These are phyloP conservation scores for Pseudomugil gertrudae DNA, from an alignment of 2,797 vertebrate species.

Conservation along the genomic window DNA sequence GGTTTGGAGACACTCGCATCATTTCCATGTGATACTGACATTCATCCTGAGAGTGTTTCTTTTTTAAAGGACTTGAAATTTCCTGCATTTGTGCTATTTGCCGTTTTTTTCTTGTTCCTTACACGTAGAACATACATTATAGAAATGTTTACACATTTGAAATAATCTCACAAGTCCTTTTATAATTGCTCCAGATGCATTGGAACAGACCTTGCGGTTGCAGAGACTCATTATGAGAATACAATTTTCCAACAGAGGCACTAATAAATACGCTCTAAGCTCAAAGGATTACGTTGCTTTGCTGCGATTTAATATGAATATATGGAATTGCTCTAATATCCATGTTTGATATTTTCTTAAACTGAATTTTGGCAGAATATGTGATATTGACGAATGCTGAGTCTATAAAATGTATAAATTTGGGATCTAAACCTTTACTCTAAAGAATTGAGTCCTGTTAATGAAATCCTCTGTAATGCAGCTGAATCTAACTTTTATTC, in stretches of 20 bases:
- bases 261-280: not conserved
- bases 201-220: not conserved
- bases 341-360: not conserved
- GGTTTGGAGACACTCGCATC: no score
- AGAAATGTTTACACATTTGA: no score
- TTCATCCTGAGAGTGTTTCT: not conserved
- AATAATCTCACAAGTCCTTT: not conserved
- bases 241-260: not conserved
- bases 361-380: not conserved
- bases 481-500: not conserved
- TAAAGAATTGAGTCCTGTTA: slow-evolving; percentile 2
- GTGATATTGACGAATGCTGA: not conserved
- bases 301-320: no score
- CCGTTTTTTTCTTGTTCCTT: not conserved
- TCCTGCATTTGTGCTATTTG: not conserved
- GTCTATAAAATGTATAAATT: not conserved
- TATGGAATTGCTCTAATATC: not conserved
- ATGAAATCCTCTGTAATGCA: not conserved
- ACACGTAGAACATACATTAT: no score
- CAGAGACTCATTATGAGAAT: not conserved
- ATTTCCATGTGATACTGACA: not conserved
- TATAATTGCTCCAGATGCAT: not conserved
- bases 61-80: not conserved
- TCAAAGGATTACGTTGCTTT: no score
- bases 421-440: not conserved